phyloP scores from a whole-genome alignment of 2,113 vertebrate species.

The Crypturellus undulatus region DNA sequence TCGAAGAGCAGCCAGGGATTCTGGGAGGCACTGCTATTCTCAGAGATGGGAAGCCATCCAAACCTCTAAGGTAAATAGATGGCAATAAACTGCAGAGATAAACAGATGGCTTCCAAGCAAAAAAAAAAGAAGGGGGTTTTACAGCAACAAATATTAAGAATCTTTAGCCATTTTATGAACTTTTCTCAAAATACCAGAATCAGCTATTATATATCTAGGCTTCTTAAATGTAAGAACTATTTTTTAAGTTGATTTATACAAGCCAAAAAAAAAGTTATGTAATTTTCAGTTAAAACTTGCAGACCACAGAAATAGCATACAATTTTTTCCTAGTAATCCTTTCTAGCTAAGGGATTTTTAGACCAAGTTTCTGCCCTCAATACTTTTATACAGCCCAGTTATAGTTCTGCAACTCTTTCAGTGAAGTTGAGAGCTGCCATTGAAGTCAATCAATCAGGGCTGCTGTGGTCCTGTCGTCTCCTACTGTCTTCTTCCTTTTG shows the following conservation, averaged over 20 bases:
- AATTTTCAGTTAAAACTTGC: conserved; percentile 41
- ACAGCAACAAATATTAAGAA: neutral
- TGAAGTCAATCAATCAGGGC: neutral
- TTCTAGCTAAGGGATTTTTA: neutral
- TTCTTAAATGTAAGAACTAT: conserved; percentile 42
- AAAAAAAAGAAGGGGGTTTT: neutral
- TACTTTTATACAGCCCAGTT: neutral
- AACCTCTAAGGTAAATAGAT: conserved; percentile 27
- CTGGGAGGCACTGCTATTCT: neutral
- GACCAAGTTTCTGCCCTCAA: conserved; percentile 3
- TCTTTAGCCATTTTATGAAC: conserved; percentile 7
- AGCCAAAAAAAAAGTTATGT: conserved; percentile 20
- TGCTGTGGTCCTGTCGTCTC: neutral
- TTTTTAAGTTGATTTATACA: conserved; percentile 13
- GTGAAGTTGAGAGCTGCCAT: neutral
- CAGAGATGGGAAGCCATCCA: neutral
- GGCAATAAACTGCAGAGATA: conserved; percentile 31
- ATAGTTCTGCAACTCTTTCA: neutral
- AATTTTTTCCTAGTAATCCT: neutral
- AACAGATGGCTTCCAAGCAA: conserved; percentile 14
- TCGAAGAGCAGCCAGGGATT: neutral
- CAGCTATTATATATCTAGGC: neutral
- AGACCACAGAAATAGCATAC: conserved; percentile 14
- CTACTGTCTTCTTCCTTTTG: neutral
- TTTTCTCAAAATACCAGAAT: neutral